phyloP scores from a whole-genome alignment of 2,113 vertebrate genomes.

The Hymenochirus boettgeri region DNA sequence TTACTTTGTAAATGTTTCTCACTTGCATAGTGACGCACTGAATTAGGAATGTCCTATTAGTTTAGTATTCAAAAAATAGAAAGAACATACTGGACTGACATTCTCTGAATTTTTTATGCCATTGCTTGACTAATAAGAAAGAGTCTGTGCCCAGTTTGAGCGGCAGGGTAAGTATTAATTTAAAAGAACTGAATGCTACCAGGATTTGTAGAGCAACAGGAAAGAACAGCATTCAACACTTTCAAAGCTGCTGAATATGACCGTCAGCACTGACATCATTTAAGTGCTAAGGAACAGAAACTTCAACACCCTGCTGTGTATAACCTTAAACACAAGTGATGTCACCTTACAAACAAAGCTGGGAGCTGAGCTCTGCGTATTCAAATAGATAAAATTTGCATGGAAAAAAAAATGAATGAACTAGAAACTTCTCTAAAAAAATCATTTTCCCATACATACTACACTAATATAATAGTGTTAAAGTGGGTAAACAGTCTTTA shows the following conservation, averaged over 20 bases:
- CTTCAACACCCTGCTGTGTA: not conserved
- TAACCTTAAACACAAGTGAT: not conserved
- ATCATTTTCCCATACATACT: not conserved
- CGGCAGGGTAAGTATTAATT: too few species aligned
- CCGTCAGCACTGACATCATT: constrained; percentile 7
- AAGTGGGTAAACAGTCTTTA: too few species aligned
- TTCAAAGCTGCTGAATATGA: constrained; percentile 14
- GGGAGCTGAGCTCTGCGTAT: not conserved
- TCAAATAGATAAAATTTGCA: not conserved
- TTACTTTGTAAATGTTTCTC: too few species aligned
- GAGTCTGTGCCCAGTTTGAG: not conserved
- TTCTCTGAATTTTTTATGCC: not conserved
- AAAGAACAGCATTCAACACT: constrained; percentile 3
- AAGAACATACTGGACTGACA: not conserved
- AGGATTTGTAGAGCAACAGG: not conserved
- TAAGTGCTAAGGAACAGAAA: constrained; percentile 1
- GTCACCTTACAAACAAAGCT: not conserved
- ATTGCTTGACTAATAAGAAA: not conserved
- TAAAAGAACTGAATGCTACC: not conserved
- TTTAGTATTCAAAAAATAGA: too few species aligned
- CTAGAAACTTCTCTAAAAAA: not conserved
- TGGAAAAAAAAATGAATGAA: not conserved
- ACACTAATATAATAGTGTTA: not conserved
- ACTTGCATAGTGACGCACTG: too few species aligned
- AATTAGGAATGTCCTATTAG: not conserved